Percentiles rank a stretch among this genome's conserved stretches.
phyloP scores from a whole-genome alignment of 2,888 invertebrate genomes.

The Malacosoma neustria region DNA sequence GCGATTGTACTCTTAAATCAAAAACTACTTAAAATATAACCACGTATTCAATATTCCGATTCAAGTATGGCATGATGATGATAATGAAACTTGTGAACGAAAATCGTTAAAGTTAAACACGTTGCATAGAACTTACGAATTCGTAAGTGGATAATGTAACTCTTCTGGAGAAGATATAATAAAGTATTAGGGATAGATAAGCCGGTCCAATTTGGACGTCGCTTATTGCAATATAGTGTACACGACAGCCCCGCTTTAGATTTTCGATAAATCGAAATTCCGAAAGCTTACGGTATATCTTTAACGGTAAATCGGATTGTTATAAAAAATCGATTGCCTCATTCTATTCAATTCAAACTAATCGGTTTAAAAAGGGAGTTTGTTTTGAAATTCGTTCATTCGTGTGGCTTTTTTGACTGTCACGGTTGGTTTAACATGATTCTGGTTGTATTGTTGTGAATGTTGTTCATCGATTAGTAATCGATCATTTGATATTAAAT shows the following conservation, averaged over 20 bases:
- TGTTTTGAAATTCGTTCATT: slow-evolving; percentile 33
- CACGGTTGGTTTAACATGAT: slow-evolving; percentile 31
- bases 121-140: too few species aligned
- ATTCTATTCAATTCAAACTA: slow-evolving; percentile 43
- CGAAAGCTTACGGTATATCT: slow-evolving; percentile 51
- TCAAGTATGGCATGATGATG: too few species aligned
- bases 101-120: too few species aligned
- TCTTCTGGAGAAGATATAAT: too few species aligned
- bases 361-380: slow-evolving; percentile 42
- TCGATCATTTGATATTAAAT: slow-evolving; percentile 3
- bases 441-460: slow-evolving; percentile 22
- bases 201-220: background rate
- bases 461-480: slow-evolving; percentile 16
- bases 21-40: too few species aligned
- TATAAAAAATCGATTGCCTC: slow-evolving; percentile 33
- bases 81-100: too few species aligned
- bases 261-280: slow-evolving; percentile 50
- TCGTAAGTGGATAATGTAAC: too few species aligned
- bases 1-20: too few species aligned
- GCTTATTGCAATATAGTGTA: slow-evolving; percentile 1
- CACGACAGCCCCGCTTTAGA: slow-evolving; percentile 27
- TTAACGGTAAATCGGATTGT: slow-evolving; percentile 60
- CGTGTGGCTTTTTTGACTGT: slow-evolving; percentile 21
- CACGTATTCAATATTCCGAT: too few species aligned
- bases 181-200: too few species aligned